Base-by-base conservation (phyloP, 2,888 invertebrate genomes). In the Aproaerema taeniolella region DNA sequence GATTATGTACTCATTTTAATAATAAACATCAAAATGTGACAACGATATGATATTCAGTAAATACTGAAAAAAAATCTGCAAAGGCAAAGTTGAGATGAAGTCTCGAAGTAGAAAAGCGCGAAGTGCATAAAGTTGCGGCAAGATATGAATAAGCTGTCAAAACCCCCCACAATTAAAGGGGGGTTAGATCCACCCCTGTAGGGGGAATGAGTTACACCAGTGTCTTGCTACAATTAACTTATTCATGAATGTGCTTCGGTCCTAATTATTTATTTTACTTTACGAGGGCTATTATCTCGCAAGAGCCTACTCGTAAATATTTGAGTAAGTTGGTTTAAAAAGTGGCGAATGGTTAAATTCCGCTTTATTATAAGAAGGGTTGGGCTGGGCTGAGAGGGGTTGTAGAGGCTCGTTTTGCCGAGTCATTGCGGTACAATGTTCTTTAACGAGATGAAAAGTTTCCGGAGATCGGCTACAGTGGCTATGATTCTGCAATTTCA, bases 251-350 rank as follows among this genome's bases (percentile, higher is more conserved):
- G 39, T 24, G 33, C 32, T 33, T 14, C 61, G 63, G 61, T 50
- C 67, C 69, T 79, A 81, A 82, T 82, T 82, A 83, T 82, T 82
- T 81, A 82, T 78, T 81, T 81, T 81, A 82, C 79, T 83, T 83
- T 82, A 83, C 71, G 80, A 74, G 58, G 61, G 65, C 80, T 72
- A 76, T 83, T 80, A 81, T 75, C 74, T 70, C 61, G 70, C 70
- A 65, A 70, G 69, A 61, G 69, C 64, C 67, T 54, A 53, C 66
- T 72, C 78, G 72, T 81, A 79, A 81, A 82, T 79, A 77, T 67
- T 74, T 66, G 62, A 70, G 69, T 60, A 25, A 62, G 67, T 11
- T 13, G 32, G 17, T 38, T 35, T 44, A 46, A 48, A 44, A 50
- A 58, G 53, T 52, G 50, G 43, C 41, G 50, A 58, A 56, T 61